phyloP scores from a whole-genome alignment of 2,113 vertebrate genomes.

The Gnathonemus echidnorhynchus region DNA sequence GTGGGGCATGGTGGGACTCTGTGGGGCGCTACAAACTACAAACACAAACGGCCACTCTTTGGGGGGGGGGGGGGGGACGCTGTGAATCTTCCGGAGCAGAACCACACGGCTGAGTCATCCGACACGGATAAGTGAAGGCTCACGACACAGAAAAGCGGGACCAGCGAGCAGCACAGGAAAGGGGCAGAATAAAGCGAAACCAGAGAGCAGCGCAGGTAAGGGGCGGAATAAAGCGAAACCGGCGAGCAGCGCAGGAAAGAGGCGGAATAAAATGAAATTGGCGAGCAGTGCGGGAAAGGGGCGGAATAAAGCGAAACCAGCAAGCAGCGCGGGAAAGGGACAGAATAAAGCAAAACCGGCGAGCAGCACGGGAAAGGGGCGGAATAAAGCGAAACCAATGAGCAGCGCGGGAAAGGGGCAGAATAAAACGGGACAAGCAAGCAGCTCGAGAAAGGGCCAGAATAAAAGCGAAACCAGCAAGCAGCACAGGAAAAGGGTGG shows the following conservation, averaged over 20 bases:
- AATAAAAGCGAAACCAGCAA: not conserved
- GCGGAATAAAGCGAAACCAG: not conserved
- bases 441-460: not conserved
- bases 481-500: fast-evolving
- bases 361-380: not conserved
- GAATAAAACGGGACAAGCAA: not conserved
- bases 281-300: not conserved
- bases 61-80: not conserved
- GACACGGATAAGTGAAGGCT: not conserved
- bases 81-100: not conserved
- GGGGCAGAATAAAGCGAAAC: not conserved
- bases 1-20: not conserved
- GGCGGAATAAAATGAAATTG: not conserved
- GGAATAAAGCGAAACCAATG: not conserved
- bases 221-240: not conserved
- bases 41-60: not conserved
- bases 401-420: not conserved
- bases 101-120: not conserved
- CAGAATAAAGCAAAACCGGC: fast-evolving
- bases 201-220: not conserved
- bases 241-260: fast-evolving
- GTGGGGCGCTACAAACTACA: not conserved
- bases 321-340: fast-evolving
- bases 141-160: not conserved
- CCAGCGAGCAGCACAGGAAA: not conserved